phyloP scores from a whole-genome alignment of 2,888 invertebrate species.

The Limenitis camilla region DNA sequence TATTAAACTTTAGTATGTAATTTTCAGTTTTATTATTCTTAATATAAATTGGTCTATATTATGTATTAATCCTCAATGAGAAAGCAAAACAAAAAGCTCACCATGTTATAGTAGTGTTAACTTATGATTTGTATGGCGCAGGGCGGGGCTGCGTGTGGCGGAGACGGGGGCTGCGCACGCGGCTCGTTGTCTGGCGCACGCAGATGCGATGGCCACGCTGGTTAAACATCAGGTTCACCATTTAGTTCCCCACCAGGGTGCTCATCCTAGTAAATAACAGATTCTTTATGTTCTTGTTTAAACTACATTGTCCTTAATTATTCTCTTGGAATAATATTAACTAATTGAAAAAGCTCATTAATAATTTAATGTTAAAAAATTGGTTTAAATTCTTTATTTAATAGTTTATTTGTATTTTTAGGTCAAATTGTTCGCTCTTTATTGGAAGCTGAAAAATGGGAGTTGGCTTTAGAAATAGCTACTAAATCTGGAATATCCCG shows the following conservation, averaged over 20 bases:
- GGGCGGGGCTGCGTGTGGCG: conserved; percentile 40
- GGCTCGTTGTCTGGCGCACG: conserved; percentile 71
- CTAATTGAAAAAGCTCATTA: too few relatives aligned
- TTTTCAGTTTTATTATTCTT: too few relatives aligned
- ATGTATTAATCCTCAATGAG: too few relatives aligned
- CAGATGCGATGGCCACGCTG: conserved; percentile 73
- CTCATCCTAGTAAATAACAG: conserved; percentile 59
- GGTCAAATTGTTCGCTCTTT: conserved; percentile 81
- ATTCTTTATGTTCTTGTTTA: background rate
- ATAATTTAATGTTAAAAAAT: too few relatives aligned
- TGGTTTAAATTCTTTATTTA: conserved; percentile 23
- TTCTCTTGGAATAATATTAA: too few relatives aligned
- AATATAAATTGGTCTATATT: too few relatives aligned
- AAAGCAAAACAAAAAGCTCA: too few relatives aligned
- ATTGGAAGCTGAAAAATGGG: conserved; percentile 90
- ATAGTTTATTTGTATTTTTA: conserved; percentile 15
- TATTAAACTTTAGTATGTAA: too few relatives aligned
- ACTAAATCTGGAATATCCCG: conserved; percentile 89
- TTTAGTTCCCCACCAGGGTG: conserved; percentile 65
- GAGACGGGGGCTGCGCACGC: conserved; percentile 68
- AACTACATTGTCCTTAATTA: background rate
- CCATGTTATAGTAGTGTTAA: too few relatives aligned
- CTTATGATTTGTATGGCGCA: conserved; percentile 1
- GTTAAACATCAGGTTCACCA: conserved; percentile 71
- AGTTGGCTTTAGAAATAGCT: conserved; percentile 87